phyloP scores from a whole-genome alignment of 2,113 vertebrate genomes.

The Guaruba guarouba region DNA sequence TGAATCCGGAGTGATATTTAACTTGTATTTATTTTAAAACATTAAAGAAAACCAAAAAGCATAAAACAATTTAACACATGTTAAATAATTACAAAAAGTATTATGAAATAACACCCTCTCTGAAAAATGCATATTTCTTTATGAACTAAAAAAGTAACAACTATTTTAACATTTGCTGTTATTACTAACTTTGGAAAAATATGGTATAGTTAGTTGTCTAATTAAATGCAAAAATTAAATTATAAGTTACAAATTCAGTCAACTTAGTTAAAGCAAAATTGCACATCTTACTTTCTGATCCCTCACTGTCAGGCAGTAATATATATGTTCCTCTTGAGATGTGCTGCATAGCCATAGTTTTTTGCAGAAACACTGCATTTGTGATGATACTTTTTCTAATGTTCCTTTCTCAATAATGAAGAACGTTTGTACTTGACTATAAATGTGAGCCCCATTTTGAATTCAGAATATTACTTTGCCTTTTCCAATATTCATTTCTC shows the following conservation, averaged over 20 bases:
- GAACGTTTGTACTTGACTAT: fast-evolving
- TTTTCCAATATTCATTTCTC: background rate
- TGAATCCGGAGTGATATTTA: background rate
- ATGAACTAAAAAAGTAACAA: background rate
- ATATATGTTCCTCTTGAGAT: background rate
- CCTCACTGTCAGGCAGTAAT: background rate
- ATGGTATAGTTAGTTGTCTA: background rate
- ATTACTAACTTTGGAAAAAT: background rate
- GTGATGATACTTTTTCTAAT: background rate
- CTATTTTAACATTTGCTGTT: background rate
- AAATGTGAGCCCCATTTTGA: background rate
- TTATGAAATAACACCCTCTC: background rate
- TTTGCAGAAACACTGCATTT: background rate
- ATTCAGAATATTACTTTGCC: background rate
- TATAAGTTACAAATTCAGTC: background rate
- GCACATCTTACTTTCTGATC: background rate
- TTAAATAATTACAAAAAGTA: background rate
- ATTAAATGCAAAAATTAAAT: background rate
- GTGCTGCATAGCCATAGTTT: background rate
- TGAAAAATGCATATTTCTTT: background rate
- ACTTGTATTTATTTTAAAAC: background rate
- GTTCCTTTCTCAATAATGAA: background rate
- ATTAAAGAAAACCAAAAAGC: background rate
- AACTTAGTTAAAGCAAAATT: background rate
- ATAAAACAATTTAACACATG: background rate